A percentile compares a stretch with the other conserved stretches of the same genome.
Evolutionary conservation across 2,113 vertebrate genomes (phyloP).

Genomic region (Rallus limicola): DNA sequence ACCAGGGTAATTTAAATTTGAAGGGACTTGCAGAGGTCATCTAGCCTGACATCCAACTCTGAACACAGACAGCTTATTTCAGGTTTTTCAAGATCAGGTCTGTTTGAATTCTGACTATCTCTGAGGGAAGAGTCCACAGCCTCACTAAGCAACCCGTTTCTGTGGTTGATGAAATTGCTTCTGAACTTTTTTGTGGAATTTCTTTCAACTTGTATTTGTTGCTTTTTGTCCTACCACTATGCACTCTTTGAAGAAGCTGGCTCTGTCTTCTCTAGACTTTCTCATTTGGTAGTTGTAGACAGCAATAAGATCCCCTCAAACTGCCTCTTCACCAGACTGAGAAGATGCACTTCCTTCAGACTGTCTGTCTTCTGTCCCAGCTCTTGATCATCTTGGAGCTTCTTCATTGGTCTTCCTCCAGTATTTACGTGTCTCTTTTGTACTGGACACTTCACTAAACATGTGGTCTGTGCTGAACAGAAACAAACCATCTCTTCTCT

Average conservation of each 20-base stretch:
- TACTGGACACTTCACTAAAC: neutral
- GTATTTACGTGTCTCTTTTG: neutral
- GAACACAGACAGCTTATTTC: neutral
- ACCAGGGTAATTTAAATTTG: neutral
- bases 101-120: neutral
- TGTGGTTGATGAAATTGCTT: neutral
- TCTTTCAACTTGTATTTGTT: neutral
- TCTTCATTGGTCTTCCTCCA: neutral
- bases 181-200: neutral
- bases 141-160: neutral
- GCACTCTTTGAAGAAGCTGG: neutral
- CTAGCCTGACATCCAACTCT: neutral
- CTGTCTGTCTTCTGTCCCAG: neutral
- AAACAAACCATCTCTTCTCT: neutral
- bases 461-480: neutral
- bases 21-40: neutral
- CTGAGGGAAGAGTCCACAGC: neutral
- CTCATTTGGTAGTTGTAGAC: neutral
- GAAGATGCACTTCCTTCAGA: neutral
- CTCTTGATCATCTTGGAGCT: neutral
- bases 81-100: neutral
- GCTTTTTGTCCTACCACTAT: neutral
- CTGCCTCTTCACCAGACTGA: neutral
- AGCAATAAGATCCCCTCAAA: neutral
- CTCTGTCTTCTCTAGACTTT: neutral